Evolutionary conservation across 2,888 invertebrate species (phyloP).

Genomic region (Trissonchulus latispiculum): DNA sequence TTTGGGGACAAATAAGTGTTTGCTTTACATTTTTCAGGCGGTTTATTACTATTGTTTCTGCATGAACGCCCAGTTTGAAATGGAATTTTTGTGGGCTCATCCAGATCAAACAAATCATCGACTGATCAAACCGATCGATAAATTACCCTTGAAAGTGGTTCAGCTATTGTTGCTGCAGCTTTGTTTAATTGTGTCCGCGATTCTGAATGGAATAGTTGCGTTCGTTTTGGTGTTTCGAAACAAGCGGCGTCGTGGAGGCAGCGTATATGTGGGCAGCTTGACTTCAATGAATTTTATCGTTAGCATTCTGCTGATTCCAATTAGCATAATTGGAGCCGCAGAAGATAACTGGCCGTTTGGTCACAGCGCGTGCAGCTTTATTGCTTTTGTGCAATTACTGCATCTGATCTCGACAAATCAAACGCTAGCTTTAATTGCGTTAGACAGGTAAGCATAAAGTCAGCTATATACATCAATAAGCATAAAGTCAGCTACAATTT

Average conservation of each 20-base stretch:
- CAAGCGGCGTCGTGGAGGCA: not conserved
- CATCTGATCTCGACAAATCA: not conserved
- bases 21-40: no score
- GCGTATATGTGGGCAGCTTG: not conserved
- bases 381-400: constrained; percentile 8
- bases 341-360: constrained; percentile 1
- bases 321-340: not conserved
- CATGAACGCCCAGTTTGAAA: no score
- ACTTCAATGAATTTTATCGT: not conserved
- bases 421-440: constrained; percentile 11
- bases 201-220: not conserved
- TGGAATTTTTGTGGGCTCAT: constrained; percentile 4
- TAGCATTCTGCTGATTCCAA: not conserved
- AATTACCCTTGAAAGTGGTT: not conserved
- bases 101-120: not conserved
- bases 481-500: no score
- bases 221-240: not conserved
- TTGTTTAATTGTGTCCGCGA: not conserved
- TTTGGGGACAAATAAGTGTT: no score
- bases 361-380: not conserved
- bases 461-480: no score
- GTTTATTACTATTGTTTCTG: no score
- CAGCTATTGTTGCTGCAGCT: not conserved
- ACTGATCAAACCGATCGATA: not conserved
- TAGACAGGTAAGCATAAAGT: constrained; percentile 3